phyloP scores from a whole-genome alignment of 2,888 invertebrate species.

The Phyto melanocephala region DNA sequence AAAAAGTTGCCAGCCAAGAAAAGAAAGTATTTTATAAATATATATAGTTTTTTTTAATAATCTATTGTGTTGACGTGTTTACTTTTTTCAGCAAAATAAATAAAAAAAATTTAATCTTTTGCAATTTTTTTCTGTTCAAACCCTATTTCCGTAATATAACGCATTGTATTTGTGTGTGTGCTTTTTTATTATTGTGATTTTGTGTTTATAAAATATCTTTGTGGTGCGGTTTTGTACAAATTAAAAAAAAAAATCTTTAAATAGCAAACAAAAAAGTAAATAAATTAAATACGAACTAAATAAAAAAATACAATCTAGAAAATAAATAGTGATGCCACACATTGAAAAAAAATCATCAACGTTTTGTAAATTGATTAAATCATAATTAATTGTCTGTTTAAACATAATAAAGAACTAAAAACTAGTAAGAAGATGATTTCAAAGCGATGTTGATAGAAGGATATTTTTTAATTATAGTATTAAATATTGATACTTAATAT shows the following conservation, averaged over 20 bases:
- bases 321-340: constrained; percentile 19
- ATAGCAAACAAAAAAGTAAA: constrained; percentile 49
- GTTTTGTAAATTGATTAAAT: no score
- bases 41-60: constrained; percentile 4
- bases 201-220: constrained; percentile 25
- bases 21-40: constrained; percentile 27
- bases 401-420: no score
- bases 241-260: constrained; percentile 39
- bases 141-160: constrained; percentile 34
- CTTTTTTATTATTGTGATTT: constrained; percentile 28
- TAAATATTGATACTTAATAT: no score
- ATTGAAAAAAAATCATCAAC: no score
- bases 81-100: constrained; percentile 36
- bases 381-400: no score
- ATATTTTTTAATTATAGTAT: no score
- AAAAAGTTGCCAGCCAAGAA: constrained; percentile 1
- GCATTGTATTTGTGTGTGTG: constrained; percentile 6
- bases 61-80: constrained; percentile 55
- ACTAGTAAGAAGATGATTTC: no score
- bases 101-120: neutral
- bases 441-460: no score
- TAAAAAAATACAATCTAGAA: constrained; percentile 15
- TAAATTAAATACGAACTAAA: constrained; percentile 28
- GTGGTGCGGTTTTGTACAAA: constrained; percentile 49
- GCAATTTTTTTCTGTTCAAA: constrained; percentile 14